Evolutionary conservation across 35 echinoderm and acorn worm genomes (phyloP).

Genomic region (Stichopus chloronotus): DNA sequence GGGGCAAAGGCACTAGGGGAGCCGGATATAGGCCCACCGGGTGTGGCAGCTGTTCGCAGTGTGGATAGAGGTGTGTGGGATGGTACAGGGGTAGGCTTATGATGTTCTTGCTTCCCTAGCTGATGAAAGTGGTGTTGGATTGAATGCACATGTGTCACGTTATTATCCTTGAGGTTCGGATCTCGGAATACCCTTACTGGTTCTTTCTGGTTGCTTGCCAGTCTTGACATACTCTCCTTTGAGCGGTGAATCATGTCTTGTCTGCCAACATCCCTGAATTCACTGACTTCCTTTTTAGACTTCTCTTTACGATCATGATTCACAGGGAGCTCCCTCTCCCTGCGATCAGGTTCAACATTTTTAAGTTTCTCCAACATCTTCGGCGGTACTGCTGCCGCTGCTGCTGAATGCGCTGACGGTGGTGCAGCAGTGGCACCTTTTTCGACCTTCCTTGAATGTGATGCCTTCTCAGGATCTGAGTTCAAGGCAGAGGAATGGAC

Average conservation of each 20-base stretch:
- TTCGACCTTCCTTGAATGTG: neutral
- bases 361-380: neutral
- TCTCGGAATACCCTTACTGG: slow-evolving; percentile 94
- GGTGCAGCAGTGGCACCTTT: neutral
- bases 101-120: slow-evolving; percentile 50
- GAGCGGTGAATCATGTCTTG: slow-evolving; percentile 1
- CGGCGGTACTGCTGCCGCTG: neutral
- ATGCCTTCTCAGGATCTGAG: slow-evolving; percentile 8
- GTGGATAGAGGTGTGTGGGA: slow-evolving; percentile 71
- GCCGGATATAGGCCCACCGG: slow-evolving; percentile 51
- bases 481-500: neutral
- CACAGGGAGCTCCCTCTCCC: neutral
- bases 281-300: neutral
- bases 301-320: slow-evolving; percentile 40
- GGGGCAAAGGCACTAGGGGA: slow-evolving; percentile 94
- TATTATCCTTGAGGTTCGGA: slow-evolving; percentile 82
- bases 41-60: slow-evolving; percentile 69
- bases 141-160: slow-evolving; percentile 92
- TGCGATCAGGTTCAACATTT: neutral
- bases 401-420: neutral
- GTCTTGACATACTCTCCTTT: slow-evolving; percentile 21
- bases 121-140: slow-evolving; percentile 81
- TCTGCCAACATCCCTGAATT: neutral
- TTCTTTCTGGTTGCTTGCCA: neutral
- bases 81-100: slow-evolving; percentile 77